Evolutionary conservation across 2,888 invertebrate genomes (phyloP), one percentile per base, ranked within the genome.

Genomic region (Myopa testacea): DNA sequence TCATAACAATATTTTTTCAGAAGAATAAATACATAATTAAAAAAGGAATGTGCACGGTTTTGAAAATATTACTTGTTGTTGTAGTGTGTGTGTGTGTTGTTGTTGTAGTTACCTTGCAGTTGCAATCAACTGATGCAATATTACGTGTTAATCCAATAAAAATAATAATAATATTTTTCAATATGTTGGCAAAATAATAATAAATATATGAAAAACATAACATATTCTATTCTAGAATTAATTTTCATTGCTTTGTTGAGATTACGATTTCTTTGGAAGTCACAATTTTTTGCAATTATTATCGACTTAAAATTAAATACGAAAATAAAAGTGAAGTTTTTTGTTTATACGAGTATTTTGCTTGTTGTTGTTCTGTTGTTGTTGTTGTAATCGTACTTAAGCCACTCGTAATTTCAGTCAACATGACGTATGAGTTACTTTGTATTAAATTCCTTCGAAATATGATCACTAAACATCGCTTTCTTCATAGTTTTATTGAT

Each of bases 341-440:
- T 26, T 26, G 26, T 26, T 26, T 26, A 26, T 26, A 26, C 26
- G 26, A 26, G 26, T 26, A 26, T 26, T 26, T 26, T 26, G 26
- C 26, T 26, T 26, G 26, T 26, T 26, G 26, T 26, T 26, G 26
- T 2, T 26, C n/a, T n/a, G n/a, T 26, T 26, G 26, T 26, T 26
- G 26, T 26, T 26, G 26, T 2, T 26, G 2, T 26, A 26, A 26
- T 26, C 26, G 26, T 26, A 26, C 26, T 26, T 26, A 26, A 26
- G 26, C 26, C 26, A 26, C 26, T 26, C 26, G 26, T 26, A 26
- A 26, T 26, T 26, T 26, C 1, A 26, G 26, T 65, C 63, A 65
- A 65, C 63, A 65, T 65, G 63, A 65, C 63, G 63, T 65, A 65
- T 65, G 63, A 26, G 63, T 14, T 34, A 65, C 63, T 14, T 26